Conservation (phyloP, 2,113 vertebrate species). For the Pollimyrus isidori region DNA sequence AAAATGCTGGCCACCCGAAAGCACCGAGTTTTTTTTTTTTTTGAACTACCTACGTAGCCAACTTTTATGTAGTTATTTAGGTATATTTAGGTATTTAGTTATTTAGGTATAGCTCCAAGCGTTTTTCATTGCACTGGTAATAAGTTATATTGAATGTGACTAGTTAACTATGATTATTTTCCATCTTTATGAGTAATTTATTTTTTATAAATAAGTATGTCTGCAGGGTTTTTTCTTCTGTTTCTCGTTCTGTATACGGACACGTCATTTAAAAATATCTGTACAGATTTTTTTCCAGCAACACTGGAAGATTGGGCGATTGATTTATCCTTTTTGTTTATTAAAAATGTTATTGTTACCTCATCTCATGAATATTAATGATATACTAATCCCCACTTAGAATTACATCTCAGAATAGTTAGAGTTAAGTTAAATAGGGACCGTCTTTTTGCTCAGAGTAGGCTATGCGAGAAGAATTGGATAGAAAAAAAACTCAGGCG, state of each 20-base stretch:
- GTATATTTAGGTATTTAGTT: neutral
- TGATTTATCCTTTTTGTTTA: constrained; percentile 25
- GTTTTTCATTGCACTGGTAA: neutral
- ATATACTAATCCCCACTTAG: constrained; percentile 40
- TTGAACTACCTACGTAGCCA: neutral
- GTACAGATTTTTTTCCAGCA: constrained; percentile 4
- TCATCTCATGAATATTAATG: constrained; percentile 45
- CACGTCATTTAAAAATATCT: constrained; percentile 9
- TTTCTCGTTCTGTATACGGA: neutral
- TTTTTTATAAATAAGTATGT: neutral
- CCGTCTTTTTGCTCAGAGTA: constrained; percentile 47
- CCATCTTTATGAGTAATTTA: neutral
- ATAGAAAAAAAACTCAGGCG: constrained; percentile 35
- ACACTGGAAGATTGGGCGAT: constrained; percentile 5
- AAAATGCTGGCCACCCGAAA: neutral
- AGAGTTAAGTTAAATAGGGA: constrained; percentile 65
- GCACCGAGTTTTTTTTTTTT: neutral
- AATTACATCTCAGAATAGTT: constrained; percentile 42
- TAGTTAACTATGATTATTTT: neutral
- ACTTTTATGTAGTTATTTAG: neutral
- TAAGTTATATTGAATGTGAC: neutral
- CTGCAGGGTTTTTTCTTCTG: neutral
- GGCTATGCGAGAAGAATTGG: constrained; percentile 30
- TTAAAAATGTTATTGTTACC: constrained; percentile 23
- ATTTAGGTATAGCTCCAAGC: neutral